phyloP scores from a whole-genome alignment of 2,888 invertebrate species.

The Erpobdella octoculata region DNA sequence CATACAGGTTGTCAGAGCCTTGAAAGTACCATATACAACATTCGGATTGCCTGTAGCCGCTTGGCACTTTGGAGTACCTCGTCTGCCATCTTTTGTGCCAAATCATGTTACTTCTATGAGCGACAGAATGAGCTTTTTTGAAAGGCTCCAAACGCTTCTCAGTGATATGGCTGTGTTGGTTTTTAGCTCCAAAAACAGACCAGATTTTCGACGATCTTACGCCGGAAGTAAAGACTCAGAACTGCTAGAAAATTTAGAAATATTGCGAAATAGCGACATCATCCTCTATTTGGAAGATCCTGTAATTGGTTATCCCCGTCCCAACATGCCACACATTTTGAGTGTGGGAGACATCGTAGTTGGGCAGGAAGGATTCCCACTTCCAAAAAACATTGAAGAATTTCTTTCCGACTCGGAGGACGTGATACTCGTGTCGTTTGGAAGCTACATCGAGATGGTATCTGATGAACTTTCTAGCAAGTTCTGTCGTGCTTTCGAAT shows the following conservation, averaged over 20 bases:
- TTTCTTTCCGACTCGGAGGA: conserved; percentile 14
- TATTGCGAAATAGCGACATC: neutral
- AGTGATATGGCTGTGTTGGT: neutral
- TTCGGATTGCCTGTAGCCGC: neutral
- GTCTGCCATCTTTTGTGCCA: conserved; percentile 17
- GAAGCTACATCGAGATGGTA: conserved; percentile 28
- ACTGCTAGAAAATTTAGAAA: neutral
- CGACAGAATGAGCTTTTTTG: conserved; percentile 12
- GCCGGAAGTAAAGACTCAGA: neutral
- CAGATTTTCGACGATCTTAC: neutral
- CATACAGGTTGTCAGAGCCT: neutral
- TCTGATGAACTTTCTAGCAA: conserved; percentile 14
- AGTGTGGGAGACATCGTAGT: conserved; percentile 26
- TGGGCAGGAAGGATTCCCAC: neutral
- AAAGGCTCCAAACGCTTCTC: neutral
- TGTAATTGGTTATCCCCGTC: conserved; percentile 18
- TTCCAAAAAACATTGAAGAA: conserved; percentile 4
- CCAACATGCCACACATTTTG: conserved; percentile 25
- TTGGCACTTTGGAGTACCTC: conserved; percentile 9
- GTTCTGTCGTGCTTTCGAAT: conserved; percentile 27
- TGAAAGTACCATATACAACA: conserved; percentile 10
- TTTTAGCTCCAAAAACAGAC: neutral
- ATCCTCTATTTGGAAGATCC: conserved; percentile 25
- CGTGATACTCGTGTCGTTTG: conserved; percentile 29
- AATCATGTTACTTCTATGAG: neutral